Conservation (phyloP, 2,113 vertebrate species). For the Indicator indicator region DNA sequence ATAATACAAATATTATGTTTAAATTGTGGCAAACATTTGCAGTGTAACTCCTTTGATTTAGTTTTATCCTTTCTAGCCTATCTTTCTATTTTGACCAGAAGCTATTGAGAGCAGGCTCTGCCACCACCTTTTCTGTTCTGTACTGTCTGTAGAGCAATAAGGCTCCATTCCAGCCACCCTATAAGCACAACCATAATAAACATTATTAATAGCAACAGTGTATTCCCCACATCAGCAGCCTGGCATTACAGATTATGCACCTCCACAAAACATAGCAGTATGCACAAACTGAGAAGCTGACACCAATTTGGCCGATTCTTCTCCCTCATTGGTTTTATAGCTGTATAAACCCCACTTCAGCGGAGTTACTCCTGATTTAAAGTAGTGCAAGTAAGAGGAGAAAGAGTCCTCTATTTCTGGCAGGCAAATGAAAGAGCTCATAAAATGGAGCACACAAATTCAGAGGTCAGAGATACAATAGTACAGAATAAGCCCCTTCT, state of each 20-base stretch:
- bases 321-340: slow-evolving; percentile 66
- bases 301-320: slow-evolving; percentile 59
- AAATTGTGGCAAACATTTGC: background rate
- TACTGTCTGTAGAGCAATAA: background rate
- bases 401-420: slow-evolving; percentile 35
- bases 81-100: slow-evolving; percentile 23
- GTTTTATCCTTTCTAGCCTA: background rate
- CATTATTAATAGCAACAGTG: slow-evolving; percentile 54
- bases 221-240: slow-evolving; percentile 68
- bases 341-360: slow-evolving; percentile 60
- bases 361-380: slow-evolving; percentile 61
- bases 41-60: background rate
- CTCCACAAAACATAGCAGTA: slow-evolving; percentile 51
- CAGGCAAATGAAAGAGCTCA: slow-evolving; percentile 22
- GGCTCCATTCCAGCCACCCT: slow-evolving; percentile 15
- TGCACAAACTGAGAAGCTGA: slow-evolving; percentile 61
- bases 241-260: slow-evolving; percentile 51
- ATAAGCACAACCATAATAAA: slow-evolving; percentile 49
- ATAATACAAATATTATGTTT: background rate
- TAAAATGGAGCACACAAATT: slow-evolving; percentile 42
- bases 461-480: slow-evolving; percentile 1
- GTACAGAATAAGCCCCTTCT: background rate
- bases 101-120: background rate
- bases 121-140: background rate
- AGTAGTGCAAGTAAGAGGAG: slow-evolving; percentile 39